These are phyloP conservation scores for Manacus vitellinus DNA, from an alignment of 2,113 vertebrate species.

Conservation along the genomic window DNA sequence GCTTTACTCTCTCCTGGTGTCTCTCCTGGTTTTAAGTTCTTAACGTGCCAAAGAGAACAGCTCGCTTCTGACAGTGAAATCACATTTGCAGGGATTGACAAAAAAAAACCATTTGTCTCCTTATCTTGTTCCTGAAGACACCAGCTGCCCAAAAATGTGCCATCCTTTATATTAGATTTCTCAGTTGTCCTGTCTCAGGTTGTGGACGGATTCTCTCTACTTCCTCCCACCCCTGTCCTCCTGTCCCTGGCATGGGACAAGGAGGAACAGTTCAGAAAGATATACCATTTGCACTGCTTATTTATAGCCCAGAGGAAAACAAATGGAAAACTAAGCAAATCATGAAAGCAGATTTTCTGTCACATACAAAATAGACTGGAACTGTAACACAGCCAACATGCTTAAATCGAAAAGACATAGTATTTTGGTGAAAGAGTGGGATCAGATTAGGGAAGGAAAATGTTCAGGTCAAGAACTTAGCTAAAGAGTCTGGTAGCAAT, in stretches of 20 bases:
- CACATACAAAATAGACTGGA: neutral
- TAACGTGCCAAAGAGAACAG: slow-evolving; percentile 15
- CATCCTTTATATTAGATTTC: neutral
- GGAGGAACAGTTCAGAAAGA: neutral
- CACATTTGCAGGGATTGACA: slow-evolving; percentile 16
- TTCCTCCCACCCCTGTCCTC: neutral
- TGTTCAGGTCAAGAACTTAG: neutral
- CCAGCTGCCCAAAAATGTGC: slow-evolving; percentile 3
- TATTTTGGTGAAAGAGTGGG: neutral
- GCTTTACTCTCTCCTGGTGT: neutral
- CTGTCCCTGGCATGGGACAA: neutral
- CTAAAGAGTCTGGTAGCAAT: neutral
- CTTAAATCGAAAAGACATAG: neutral
- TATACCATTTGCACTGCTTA: neutral
- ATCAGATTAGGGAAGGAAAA: neutral
- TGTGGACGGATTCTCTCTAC: neutral
- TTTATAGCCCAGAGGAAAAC: neutral
- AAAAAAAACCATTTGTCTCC: slow-evolving; percentile 11
- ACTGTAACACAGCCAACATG: neutral
- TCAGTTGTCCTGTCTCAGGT: neutral
- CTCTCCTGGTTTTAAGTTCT: neutral
- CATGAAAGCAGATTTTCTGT: neutral
- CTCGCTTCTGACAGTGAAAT: slow-evolving; percentile 9
- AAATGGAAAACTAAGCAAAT: neutral
- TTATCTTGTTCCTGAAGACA: slow-evolving; percentile 12